A percentile compares a stretch with the other conserved stretches of the same genome.
phyloP scores from a whole-genome alignment of 2,113 vertebrate species.

The Gallinago undulata region DNA sequence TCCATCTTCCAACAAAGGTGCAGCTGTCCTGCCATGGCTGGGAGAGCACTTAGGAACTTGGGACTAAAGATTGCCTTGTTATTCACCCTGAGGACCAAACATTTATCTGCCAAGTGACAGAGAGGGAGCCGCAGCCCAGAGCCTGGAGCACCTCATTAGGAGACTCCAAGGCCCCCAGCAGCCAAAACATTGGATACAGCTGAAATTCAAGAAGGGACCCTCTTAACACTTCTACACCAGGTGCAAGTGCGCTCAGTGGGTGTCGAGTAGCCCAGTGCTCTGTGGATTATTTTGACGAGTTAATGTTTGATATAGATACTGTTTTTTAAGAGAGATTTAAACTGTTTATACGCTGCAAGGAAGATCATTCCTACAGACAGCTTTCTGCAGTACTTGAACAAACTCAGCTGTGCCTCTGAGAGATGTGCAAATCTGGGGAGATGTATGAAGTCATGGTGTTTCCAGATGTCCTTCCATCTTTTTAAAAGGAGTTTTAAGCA shows the following conservation, averaged over 20 bases:
- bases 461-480: neutral
- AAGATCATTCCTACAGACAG: neutral
- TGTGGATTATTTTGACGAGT: neutral
- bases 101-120: neutral
- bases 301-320: neutral
- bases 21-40: neutral
- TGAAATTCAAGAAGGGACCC: neutral
- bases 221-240: neutral
- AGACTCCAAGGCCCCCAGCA: neutral
- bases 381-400: neutral
- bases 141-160: neutral
- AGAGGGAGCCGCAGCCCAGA: neutral
- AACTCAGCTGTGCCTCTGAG: neutral
- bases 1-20: neutral
- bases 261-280: neutral
- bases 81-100: neutral
- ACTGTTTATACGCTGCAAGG: neutral
- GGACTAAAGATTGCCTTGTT: neutral
- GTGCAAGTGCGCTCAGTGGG: neutral
- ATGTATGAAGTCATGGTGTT: neutral
- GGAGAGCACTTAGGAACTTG: neutral
- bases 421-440: neutral
- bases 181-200: neutral
- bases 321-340: neutral
- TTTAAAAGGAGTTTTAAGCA: neutral